Base-by-base conservation (phyloP, 2,888 invertebrate species). In the Palloptera scutellata region DNA sequence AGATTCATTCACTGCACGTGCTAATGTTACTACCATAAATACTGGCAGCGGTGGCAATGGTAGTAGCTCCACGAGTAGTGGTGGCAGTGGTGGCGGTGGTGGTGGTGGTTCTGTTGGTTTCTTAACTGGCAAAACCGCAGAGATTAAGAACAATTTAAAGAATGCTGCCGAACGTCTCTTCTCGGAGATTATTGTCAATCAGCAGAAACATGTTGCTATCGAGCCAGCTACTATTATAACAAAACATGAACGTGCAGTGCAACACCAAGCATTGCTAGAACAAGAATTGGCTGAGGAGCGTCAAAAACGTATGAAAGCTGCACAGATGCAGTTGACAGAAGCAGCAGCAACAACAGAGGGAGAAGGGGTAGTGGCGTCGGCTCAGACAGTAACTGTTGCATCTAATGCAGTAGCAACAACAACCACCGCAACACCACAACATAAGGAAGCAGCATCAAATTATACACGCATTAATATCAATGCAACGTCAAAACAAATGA, bases 131-230 rank as follows among this genome's bases (percentile, higher is more conserved):
- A 82, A 82, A 45, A 83, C 82, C 0, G 79, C 81, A 17, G 84
- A 84, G 73, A 76, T 84, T 3, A 84, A 84, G 74, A 84, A 84
- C 66, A 84, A 84, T 76, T 68, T 84, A 0, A 85, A 82, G 68
- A 85, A 84, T 72, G 84, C 83, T 58, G 85, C 84, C 2, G 84
- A 84, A 72, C 81, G 84, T 61, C 73, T 84, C 53, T 85, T 85
- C 70, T 83, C 85, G 12, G 84, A 84, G 75, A 83, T 83, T 52
- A 82, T 82, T 66, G 79, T 84, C 43, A 84, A 80, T 73, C 84
- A 84, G 67, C 79, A 83, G 60, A 82, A 80, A 69, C 74, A 68
- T 20, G 63, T 72, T 41, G 59, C 65, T 30, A 64, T 55, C 1
- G 76, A 77, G 59, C 74, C 70, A 15, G 70, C 76, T 2, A 81